A percentile compares a stretch with the other conserved stretches of the same genome.
Conservation (phyloP, 1,140 invertebrate genomes). For the Calephelis nemesis region DNA sequence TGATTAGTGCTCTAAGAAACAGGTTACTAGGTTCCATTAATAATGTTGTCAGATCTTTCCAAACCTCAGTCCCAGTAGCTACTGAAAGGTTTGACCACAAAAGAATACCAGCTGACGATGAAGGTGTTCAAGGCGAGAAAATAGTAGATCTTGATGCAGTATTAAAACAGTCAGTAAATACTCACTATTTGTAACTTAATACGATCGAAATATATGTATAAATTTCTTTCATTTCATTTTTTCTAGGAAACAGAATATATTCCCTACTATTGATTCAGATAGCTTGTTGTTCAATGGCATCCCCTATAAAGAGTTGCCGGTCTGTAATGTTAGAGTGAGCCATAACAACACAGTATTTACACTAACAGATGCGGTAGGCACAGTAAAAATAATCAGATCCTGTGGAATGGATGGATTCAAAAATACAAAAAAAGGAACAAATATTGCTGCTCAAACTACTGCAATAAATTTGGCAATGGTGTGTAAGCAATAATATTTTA, state of each 20-base stretch:
- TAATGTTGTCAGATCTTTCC: slow-evolving; percentile 45
- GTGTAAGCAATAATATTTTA: slow-evolving; percentile 48
- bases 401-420: slow-evolving; percentile 97
- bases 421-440: slow-evolving; percentile 96
- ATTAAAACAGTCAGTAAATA: slow-evolving; percentile 51
- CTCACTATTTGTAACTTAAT: no score
- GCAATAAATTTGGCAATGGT: slow-evolving; percentile 88
- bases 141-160: slow-evolving; percentile 63
- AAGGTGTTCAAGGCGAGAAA: slow-evolving; percentile 73
- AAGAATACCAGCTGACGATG: slow-evolving; percentile 64
- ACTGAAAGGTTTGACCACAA: slow-evolving; percentile 67
- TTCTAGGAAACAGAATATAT: slow-evolving; percentile 84
- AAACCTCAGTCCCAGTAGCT: slow-evolving; percentile 44
- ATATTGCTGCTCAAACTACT: slow-evolving; percentile 96
- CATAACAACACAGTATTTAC: slow-evolving; percentile 93
- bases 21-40: slow-evolving; percentile 42
- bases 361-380: slow-evolving; percentile 85
- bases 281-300: slow-evolving; percentile 88
- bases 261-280: slow-evolving; percentile 86
- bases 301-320: slow-evolving; percentile 88
- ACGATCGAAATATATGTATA: no score
- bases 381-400: slow-evolving; percentile 81
- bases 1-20: slow-evolving; percentile 51
- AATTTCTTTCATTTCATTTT: slow-evolving; percentile 28
- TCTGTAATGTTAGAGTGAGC: slow-evolving; percentile 89